These are phyloP conservation scores for Picus viridis DNA, from an alignment of 2,797 vertebrate genomes.

Conservation along the genomic window DNA sequence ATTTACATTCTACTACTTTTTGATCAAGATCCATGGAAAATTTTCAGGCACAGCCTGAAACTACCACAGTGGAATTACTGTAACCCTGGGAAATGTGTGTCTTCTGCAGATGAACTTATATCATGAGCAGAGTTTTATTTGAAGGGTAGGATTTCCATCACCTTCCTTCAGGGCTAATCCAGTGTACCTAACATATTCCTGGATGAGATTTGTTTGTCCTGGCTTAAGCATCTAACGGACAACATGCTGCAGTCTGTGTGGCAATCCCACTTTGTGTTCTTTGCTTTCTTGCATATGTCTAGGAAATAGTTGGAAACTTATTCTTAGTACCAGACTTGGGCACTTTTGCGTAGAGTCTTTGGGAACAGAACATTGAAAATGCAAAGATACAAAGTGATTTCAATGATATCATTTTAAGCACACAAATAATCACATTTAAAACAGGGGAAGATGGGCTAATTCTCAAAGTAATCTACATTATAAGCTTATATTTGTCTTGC, in stretches of 20 bases:
- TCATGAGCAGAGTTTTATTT: not conserved
- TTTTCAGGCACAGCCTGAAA: no score
- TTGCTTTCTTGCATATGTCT: not conserved
- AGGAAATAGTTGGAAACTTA: not conserved
- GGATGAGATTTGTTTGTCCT: not conserved
- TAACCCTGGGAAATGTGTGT: not conserved
- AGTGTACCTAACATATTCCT: not conserved
- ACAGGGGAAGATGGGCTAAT: not conserved
- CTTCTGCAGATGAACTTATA: not conserved
- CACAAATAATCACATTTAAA: not conserved
- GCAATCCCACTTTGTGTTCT: not conserved
- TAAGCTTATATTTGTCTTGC: not conserved
- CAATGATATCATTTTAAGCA: not conserved
- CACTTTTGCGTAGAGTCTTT: not conserved
- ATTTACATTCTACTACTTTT: no score
- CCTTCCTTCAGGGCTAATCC: not conserved
- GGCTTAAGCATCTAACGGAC: not conserved
- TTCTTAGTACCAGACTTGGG: not conserved
- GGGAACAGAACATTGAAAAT: not conserved
- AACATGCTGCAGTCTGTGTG: not conserved
- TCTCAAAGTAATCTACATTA: not conserved
- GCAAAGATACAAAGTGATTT: not conserved
- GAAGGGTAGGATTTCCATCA: not conserved
- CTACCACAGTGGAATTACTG: not conserved
- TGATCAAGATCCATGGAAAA: no score